Evolutionary conservation across 2,113 vertebrate genomes (phyloP), one percentile per base, ranked within the genome.

Genomic region (Stigmatopora argus): DNA sequence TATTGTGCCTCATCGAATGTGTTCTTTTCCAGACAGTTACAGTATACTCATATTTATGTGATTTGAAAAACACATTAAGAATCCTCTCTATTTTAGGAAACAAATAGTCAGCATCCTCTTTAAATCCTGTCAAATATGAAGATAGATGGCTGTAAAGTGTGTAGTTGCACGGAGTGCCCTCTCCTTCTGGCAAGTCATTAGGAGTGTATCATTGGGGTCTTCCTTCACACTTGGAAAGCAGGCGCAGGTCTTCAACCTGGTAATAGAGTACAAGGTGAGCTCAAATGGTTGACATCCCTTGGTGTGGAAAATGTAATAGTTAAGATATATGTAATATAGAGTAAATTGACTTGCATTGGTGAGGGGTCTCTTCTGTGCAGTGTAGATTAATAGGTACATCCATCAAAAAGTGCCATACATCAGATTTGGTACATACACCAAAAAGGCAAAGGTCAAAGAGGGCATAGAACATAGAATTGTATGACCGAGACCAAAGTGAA

Each of bases 141-240:
- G 84, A 89, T 85, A 67, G 75, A 87, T 88, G 65, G 26, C 66
- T 74, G 69, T 75, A 66, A 84, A 73, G 55, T 69, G 58, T 66
- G 72, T 74, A 85, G 83, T 78, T 84, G 81, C 75, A 74, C 78
- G 77, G 57, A 70, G 51, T 64, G 78, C 73, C 79, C 74, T 79
- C 77, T 75, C 70, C 74, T 75, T 77, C 73, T 83, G 81, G 73
- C 81, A 83, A 80, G 77, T 84, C 84, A 86, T 89, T 86, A 85
- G 48, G 66, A 80, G 70, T 71, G 75, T 79, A 83, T 83, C 77
- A 82, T 74, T 63, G 55, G 77, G 78, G 75, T 75, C 73, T 84
- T 71, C 66, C 60, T 71, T 64, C 78, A 84, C 87, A 89, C 86
- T 83, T 89, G 86, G 79, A 77, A 75, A 85, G 79, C 87, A 90